A percentile compares a stretch with the other conserved stretches of the same genome.
phyloP scores from a whole-genome alignment of 2,113 vertebrate genomes.

The Neogale vison region DNA sequence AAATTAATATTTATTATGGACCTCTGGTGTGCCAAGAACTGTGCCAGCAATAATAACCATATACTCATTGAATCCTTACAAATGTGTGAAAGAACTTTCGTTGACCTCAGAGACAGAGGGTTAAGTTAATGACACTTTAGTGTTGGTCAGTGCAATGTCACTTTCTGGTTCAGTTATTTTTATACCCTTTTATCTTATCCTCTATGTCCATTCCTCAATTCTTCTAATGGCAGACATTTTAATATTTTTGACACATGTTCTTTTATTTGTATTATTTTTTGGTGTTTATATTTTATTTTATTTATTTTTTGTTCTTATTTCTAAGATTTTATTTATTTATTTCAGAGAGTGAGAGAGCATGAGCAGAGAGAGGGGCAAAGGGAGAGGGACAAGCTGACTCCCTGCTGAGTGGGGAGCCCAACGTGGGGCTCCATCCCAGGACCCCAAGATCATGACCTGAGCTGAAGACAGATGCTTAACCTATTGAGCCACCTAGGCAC shows the following conservation, averaged over 20 bases:
- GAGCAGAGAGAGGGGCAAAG: neutral
- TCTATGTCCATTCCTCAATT: neutral
- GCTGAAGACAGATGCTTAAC: neutral
- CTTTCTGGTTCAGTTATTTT: neutral
- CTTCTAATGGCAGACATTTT: neutral
- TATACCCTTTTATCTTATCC: neutral
- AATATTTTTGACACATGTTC: neutral
- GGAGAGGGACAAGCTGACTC: neutral
- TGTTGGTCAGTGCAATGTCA: neutral
- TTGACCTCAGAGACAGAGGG: neutral
- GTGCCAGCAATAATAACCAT: neutral
- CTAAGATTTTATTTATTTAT: neutral
- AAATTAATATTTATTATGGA: neutral
- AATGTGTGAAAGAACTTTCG: neutral
- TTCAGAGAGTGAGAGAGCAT: neutral
- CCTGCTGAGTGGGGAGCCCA: neutral
- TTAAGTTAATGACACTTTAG: neutral
- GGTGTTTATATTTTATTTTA: neutral
- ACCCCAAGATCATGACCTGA: neutral
- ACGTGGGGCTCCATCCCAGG: neutral
- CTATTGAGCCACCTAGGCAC: neutral
- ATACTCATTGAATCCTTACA: neutral
- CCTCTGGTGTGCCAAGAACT: neutral
- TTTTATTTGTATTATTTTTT: neutral
- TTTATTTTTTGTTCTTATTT: neutral